phyloP scores from a whole-genome alignment of 2,797 vertebrate genomes.

The Acanthurus tractus region DNA sequence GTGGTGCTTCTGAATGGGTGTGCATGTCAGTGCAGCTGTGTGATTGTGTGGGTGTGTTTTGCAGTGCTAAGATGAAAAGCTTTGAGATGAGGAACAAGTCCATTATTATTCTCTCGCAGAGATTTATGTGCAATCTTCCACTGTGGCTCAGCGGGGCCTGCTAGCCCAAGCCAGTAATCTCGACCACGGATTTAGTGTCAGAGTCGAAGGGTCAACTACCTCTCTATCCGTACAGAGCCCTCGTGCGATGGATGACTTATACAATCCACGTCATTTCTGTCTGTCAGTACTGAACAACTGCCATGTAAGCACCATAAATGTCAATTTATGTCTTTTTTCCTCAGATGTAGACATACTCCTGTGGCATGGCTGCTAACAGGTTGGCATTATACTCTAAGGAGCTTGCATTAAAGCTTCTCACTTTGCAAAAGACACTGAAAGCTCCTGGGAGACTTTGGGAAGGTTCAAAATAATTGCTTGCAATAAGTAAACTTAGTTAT shows the following conservation, averaged over 20 bases:
- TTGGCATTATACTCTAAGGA: not conserved
- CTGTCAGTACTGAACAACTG: not conserved
- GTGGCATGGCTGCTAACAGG: not conserved
- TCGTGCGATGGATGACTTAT: constrained; percentile 28
- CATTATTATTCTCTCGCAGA: constrained; percentile 71
- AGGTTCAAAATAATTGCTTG: not conserved
- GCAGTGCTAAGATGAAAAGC: constrained; percentile 58
- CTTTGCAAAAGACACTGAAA: not conserved
- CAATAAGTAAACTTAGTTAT: not conserved
- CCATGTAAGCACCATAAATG: constrained; percentile 5
- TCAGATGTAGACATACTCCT: not conserved
- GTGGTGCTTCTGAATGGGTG: not conserved
- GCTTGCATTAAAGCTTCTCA: not conserved
- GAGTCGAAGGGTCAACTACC: constrained; percentile 61
- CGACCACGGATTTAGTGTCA: constrained; percentile 60
- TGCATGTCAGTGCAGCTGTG: constrained; percentile 19
- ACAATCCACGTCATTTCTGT: not conserved
- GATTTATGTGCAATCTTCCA: constrained; percentile 76
- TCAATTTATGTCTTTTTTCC: constrained; percentile 3
- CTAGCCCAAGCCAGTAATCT: constrained; percentile 68
- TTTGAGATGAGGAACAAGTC: constrained; percentile 52
- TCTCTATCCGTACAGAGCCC: constrained; percentile 36
- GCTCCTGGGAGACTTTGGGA: not conserved
- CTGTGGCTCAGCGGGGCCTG: constrained; percentile 55
- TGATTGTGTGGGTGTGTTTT: constrained; percentile 59